A percentile compares a stretch with the other conserved stretches of the same genome.
Conservation (phyloP, 2,888 invertebrate species). For the Herminia tarsipennalis region DNA sequence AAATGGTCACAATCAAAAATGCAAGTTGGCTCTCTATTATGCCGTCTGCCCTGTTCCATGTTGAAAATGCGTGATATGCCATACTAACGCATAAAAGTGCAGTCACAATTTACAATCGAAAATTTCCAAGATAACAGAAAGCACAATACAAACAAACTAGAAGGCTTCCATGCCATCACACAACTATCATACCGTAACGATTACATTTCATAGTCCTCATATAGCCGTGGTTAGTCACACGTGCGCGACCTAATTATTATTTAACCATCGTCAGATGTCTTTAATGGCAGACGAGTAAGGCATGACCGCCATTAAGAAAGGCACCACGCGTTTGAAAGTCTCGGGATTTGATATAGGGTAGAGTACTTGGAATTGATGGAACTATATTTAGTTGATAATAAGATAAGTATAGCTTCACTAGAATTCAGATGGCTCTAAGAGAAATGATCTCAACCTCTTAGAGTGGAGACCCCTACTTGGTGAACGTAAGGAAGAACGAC, state of each 20-base stretch:
- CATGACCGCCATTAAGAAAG: constrained; percentile 43
- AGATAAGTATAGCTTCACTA: no score
- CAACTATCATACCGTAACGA: constrained; percentile 19
- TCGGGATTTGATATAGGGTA: background rate
- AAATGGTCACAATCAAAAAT: no score
- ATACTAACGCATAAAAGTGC: background rate
- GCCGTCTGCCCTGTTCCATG: no score
- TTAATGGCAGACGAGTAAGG: constrained; percentile 49
- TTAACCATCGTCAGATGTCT: constrained; percentile 59
- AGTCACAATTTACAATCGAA: background rate
- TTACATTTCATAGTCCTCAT: constrained; percentile 40
- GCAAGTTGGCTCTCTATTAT: no score
- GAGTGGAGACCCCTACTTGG: no score
- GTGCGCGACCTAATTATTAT: constrained; percentile 56
- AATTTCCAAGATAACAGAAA: constrained; percentile 3
- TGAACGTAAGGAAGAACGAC: no score
- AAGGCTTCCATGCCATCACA: constrained; percentile 9
- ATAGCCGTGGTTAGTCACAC: constrained; percentile 42
- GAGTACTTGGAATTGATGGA: background rate
- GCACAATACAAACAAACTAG: background rate
- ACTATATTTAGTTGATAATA: no score
- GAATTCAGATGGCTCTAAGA: no score
- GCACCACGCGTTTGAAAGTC: constrained; percentile 6
- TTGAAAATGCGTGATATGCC: no score
- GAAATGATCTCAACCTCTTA: no score